phyloP scores from a whole-genome alignment of 2,113 vertebrate genomes.

The Amphiprion ocellaris region DNA sequence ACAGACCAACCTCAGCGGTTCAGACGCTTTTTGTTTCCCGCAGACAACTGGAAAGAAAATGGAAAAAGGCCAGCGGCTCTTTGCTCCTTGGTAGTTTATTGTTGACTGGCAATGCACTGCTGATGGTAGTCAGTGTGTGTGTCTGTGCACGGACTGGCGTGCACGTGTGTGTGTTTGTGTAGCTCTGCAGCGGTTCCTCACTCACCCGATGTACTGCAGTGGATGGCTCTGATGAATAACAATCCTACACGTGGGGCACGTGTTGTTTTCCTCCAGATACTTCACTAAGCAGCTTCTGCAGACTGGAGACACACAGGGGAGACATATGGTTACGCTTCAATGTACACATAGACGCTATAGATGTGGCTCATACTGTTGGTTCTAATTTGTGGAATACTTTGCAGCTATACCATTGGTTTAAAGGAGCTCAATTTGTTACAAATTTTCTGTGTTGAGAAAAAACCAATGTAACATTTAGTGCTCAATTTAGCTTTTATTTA shows the following conservation, averaged over 20 bases:
- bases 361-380: background rate
- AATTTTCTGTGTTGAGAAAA: too few species aligned
- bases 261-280: conserved; percentile 99
- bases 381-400: too few species aligned
- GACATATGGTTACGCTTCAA: background rate
- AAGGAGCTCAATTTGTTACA: too few species aligned
- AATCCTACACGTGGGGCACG: conserved; percentile 97
- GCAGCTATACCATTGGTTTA: too few species aligned
- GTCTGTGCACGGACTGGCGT: background rate
- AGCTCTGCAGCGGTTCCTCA: conserved; percentile 24
- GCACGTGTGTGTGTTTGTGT: conserved; percentile 34
- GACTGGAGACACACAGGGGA: conserved; percentile 83
- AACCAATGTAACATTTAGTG: too few species aligned
- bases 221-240: conserved; percentile 99
- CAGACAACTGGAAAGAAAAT: conserved; percentile 18
- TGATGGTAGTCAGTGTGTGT: background rate
- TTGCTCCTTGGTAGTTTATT: conserved; percentile 22
- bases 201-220: conserved; percentile 98
- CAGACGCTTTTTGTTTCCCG: background rate
- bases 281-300: conserved; percentile 99
- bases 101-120: conserved; percentile 11
- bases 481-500: too few species aligned
- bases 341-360: background rate
- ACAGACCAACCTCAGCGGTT: background rate
- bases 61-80: conserved; percentile 5